phyloP scores from a whole-genome alignment of 2,113 vertebrate species.

The Apaloderma vittatum region DNA sequence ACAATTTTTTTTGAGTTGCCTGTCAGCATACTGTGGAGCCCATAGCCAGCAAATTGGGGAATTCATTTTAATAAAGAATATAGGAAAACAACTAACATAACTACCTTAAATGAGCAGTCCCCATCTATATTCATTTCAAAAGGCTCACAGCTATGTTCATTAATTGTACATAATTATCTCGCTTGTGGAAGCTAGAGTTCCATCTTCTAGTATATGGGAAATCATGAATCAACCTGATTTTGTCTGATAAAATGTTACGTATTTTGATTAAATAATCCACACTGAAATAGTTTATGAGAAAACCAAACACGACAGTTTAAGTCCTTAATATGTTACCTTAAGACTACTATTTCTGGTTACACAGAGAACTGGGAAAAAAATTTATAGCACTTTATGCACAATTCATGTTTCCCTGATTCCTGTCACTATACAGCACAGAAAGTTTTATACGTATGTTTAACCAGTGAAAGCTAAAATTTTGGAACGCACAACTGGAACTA shows the following conservation, averaged over 20 bases:
- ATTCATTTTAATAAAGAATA: background rate
- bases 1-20: background rate
- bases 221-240: background rate
- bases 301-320: background rate
- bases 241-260: background rate
- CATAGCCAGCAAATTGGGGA: background rate
- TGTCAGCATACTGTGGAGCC: background rate
- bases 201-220: background rate
- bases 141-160: background rate
- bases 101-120: background rate
- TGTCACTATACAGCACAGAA: background rate
- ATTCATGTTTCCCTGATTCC: background rate
- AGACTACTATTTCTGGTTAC: background rate
- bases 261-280: background rate
- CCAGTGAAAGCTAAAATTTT: background rate
- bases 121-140: background rate
- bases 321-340: background rate
- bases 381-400: background rate
- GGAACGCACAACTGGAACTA: background rate
- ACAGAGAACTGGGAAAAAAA: background rate
- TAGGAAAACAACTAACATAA: background rate
- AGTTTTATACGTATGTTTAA: background rate
- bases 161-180: background rate
- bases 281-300: background rate
- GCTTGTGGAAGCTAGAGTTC: background rate